phyloP scores from a whole-genome alignment of 2,797 vertebrate genomes.

The Masticophis lateralis region DNA sequence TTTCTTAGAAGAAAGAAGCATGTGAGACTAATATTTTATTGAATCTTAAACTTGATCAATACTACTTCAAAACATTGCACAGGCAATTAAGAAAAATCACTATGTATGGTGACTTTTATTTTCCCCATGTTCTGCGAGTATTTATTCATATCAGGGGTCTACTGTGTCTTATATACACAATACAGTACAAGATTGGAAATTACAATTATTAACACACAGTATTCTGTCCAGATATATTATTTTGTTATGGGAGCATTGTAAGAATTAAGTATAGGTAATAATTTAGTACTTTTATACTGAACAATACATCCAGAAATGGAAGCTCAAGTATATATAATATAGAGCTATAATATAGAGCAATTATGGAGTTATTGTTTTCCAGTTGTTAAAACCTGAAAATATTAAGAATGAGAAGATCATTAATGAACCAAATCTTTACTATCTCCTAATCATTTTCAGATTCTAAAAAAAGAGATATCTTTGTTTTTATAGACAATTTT shows the following conservation, averaged over 20 bases:
- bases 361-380: conserved; percentile 19
- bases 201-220: conserved; percentile 13
- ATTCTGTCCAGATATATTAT: conserved; percentile 3
- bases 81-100: background rate
- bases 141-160: background rate
- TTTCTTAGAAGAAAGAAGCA: background rate
- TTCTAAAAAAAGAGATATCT: background rate
- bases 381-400: background rate
- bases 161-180: background rate
- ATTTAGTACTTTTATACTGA: conserved; percentile 28
- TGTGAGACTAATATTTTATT: background rate
- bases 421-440: background rate
- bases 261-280: conserved; percentile 19
- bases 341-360: conserved; percentile 19
- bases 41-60: background rate
- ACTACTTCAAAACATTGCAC: background rate
- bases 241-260: conserved; percentile 19
- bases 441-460: conserved; percentile 9
- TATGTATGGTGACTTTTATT: background rate
- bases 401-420: conserved; percentile 8
- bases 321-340: background rate
- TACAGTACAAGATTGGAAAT: background rate
- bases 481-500: background rate
- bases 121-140: background rate
- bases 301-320: conserved; percentile 21